Evolutionary conservation across 1,140 invertebrate species (phyloP), one percentile per base, ranked within the genome.

Genomic region (Caenorhabditis remanei): DNA sequence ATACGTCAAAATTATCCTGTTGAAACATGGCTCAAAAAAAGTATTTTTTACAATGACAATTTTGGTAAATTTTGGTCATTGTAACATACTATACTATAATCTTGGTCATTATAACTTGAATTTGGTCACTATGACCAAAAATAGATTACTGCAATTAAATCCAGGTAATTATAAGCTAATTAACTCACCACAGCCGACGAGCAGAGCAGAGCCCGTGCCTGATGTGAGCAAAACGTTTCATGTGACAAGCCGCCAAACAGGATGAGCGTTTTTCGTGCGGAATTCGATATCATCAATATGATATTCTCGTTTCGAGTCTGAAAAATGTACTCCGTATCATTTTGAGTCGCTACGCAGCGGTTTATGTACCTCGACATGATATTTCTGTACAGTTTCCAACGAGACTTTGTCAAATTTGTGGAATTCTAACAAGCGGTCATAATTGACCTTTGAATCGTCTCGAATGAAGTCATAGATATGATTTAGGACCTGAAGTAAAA

Each of bases 301-400:
- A 79, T 79, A 50, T 79, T 79, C 21, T 79, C 71, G 19, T 79
- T 79, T 50, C 71, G 71, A 5, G 71, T 79, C 71, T 79, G 46
- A 24, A 79, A 53, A 6, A 46, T n/a, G n/a, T n/a, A 46, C 40
- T 65, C 40, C 41, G 6, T 5, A 41, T 40, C 2, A 3, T 65
- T 4, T 40, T 9, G 63, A n/a, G n/a, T 8, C n/a, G 8, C 56
- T 8, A 21, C 7, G 2, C 56, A n/a, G 16, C 7, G 16, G 9
- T 65, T 19, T 21, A 11, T 9, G 14, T 21, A 79, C 71, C 46
- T 79, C 71, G 7, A 79, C 46, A 50, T 79, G 71, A 50, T 79
- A 79, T 46, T 79, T 79, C 46, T 79, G 71, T 0, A 79, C 71
- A 7, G 43, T 79, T 50, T 79, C 71, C 71, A 79, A 24, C 11